These are phyloP conservation scores for Regulus satrapa DNA, from an alignment of 2,113 vertebrate genomes.

Conservation along the genomic window DNA sequence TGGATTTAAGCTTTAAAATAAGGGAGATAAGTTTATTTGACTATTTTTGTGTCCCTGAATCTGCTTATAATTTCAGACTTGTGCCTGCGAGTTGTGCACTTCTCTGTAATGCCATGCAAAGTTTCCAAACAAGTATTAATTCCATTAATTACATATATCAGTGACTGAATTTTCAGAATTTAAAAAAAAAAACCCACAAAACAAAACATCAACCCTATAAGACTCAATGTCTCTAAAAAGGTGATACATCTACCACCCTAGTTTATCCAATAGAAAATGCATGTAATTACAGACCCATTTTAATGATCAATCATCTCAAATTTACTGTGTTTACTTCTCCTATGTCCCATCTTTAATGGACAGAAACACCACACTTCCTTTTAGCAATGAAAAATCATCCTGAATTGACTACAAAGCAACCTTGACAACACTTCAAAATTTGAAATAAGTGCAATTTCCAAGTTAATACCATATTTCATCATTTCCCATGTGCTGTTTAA, in stretches of 20 bases:
- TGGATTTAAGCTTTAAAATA: neutral
- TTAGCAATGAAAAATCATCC: neutral
- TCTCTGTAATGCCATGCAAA: neutral
- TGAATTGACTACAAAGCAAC: neutral
- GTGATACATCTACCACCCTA: neutral
- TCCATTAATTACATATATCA: neutral
- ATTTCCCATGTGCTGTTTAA: neutral
- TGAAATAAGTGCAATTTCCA: neutral
- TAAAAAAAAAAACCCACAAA: neutral
- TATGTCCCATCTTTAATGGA: neutral
- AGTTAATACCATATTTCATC: neutral
- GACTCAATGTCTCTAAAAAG: neutral
- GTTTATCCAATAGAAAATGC: neutral
- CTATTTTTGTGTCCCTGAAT: neutral
- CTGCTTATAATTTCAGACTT: neutral
- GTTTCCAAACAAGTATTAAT: neutral
- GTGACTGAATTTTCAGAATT: neutral
- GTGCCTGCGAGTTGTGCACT: neutral
- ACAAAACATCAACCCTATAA: neutral
- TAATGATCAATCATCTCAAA: neutral
- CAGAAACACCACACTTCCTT: neutral
- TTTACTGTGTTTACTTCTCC: neutral
- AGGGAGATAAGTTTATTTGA: neutral
- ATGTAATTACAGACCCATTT: neutral
- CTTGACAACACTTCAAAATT: neutral